Evolutionary conservation across 2,888 invertebrate species (phyloP), one percentile per base, ranked within the genome.

Genomic region (Caenorhabditis sinica): DNA sequence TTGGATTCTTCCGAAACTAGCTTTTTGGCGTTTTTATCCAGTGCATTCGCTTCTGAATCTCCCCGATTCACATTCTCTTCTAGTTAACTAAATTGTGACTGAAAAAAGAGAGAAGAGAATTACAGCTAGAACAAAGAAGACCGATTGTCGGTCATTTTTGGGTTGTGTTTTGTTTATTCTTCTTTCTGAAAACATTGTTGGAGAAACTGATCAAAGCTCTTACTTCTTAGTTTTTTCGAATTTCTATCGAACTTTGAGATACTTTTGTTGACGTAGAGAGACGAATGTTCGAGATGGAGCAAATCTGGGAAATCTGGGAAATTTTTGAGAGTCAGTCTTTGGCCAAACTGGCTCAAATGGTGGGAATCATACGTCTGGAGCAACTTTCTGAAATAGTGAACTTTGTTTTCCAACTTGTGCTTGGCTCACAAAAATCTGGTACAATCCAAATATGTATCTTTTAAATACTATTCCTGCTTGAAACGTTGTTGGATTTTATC

Each of bases 1-100:
- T 79, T 79, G 71, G 63, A 63, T 79, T 71, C 45, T 69, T 40
- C 28, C 25, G 51, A 72, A 72, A 72, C 72, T 60, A 73, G 63
- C 72, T 60, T 53, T 72, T 60, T 72, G 49, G 20, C 36, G 20
- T 58, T 58, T 71, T 71, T 58, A 49, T 49, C 17, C 58, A 43
- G 40, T 40, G 11, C 33, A 43, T 17, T 71, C 36, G 28, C 28
- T 33, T 68, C 49, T 66, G 45, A 43, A 56, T 66, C 65, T 56
- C 30, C 56, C 15, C 13, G 11, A 40, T 53, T 25, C 23, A 0
- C 36, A 56, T 43, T 56, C 1, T 25, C 11, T 53, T 43, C 17
- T 33, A 28, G 56, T 1, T 40, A 56, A 75, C 66, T 68, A 9
- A 56, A 66, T 68, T 76, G 58, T 36, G n/a, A 13, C 66, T 68